Base-by-base conservation (phyloP, 2,888 invertebrate genomes). In the Lochmaea capreae region DNA sequence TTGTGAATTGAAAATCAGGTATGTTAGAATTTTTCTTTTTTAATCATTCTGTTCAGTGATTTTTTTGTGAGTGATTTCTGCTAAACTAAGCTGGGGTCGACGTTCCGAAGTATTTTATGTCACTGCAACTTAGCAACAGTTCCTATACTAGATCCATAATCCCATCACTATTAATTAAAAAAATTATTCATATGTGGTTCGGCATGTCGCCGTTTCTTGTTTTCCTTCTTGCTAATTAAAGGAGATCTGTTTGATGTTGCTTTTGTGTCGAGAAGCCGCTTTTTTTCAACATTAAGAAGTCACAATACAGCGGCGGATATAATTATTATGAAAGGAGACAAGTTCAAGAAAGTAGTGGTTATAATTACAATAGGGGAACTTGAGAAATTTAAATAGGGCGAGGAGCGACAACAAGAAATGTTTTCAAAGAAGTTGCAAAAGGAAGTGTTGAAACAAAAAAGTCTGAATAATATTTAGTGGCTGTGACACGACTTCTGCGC, bases 151-250 rank as follows among this genome's bases (percentile, higher is more conserved):
- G 43, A 46, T 46, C 10, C 12, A 46, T 14, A 12, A 12, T 46
- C 43, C 43, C 43, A 46, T 46, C 43, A 46, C 11, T 2, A 49
- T 49, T 14, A 5, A 49, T 49, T 49, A 72, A 74, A 75, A 73
- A 73, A 76, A 68, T 33, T 78, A 79, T 79, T 79, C 79, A 74
- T 79, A 78, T 79, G 76, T 74, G 76, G 70, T 68, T 77, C 73
- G 74, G 63, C 42, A 63, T 63, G 70, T 63, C 54, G 65, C 65
- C 12, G 65, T 22, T 65, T 70, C 72, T 71, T 54, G 67, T 74
- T 72, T 74, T 76, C 71, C 73, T 76, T 76, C 73, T 77, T 61
- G 77, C 71, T 80, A 78, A 79, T 79, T 78, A 80, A 79, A 77
- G 73, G 75, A 72, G 61, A 61, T 43, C 74, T 68, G 75, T 77